Percentiles rank a stretch among this genome's conserved stretches.
These are phyloP conservation scores for Euglossa dilemma DNA, from an alignment of 1,140 invertebrate genomes.

Conservation along the genomic window DNA sequence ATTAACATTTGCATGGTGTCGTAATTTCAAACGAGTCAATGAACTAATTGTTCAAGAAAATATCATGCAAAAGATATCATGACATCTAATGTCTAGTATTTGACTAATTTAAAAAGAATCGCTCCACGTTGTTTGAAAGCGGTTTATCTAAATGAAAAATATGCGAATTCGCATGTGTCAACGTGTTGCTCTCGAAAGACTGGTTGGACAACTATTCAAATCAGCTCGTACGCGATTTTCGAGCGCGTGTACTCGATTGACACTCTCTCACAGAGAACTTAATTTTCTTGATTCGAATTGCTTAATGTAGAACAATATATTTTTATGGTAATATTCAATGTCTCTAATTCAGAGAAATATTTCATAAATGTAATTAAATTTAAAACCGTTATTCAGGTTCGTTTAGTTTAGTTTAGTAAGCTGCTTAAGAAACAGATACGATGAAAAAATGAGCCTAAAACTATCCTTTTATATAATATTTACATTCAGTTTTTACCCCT, in stretches of 20 bases:
- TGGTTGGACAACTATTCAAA: constrained; percentile 51
- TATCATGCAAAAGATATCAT: background rate
- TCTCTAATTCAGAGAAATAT: background rate
- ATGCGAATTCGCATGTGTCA: background rate
- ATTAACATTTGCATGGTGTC: background rate
- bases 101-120: background rate
- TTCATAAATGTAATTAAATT: background rate
- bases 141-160: constrained; percentile 12
- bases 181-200: constrained; percentile 10
- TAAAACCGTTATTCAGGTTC: background rate
- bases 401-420: no score
- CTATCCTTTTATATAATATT: background rate
- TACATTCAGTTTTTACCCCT: background rate
- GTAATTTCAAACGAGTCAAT: background rate
- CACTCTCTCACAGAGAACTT: background rate
- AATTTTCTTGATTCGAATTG: background rate
- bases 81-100: background rate
- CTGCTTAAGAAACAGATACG: no score
- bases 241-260: background rate
- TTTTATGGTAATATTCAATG: no score
- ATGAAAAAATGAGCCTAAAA: background rate
- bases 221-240: constrained; percentile 20
- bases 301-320: background rate
- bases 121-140: background rate
- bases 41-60: background rate